Percentiles rank a stretch among this genome's conserved stretches.
Evolutionary conservation across 1,140 invertebrate genomes (phyloP).

Genomic region (Drosophila kepulauana): DNA sequence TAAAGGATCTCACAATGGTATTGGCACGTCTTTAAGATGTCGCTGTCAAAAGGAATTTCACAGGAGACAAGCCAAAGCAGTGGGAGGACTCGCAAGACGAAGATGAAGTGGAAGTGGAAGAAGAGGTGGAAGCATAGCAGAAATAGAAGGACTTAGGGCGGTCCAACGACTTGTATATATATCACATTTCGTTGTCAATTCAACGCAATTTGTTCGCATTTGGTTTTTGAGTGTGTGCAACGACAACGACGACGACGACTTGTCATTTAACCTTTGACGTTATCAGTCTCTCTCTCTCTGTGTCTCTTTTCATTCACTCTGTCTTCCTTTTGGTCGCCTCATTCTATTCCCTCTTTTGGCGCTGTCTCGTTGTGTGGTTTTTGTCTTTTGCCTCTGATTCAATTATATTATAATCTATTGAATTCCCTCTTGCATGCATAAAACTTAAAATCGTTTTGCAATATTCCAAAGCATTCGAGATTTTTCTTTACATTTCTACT

Average conservation of each 20-base stretch:
- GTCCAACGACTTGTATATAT: slow-evolving; percentile 36
- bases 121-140: neutral
- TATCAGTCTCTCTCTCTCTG: slow-evolving; percentile 4
- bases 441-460: slow-evolving; percentile 40
- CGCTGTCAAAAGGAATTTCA: slow-evolving; percentile 74
- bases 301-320: neutral
- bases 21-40: slow-evolving; percentile 55
- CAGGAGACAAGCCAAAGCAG: slow-evolving; percentile 42
- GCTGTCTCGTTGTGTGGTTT: slow-evolving; percentile 9
- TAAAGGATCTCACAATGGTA: slow-evolving; percentile 39
- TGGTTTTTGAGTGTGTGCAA: slow-evolving; percentile 39
- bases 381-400: slow-evolving; percentile 54
- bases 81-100: neutral
- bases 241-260: slow-evolving; percentile 20
- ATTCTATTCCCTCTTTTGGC: slow-evolving; percentile 5
- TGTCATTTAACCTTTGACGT: slow-evolving; percentile 72
- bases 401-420: slow-evolving; percentile 78
- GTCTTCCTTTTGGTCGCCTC: neutral
- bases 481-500: slow-evolving; percentile 2
- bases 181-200: slow-evolving; percentile 64
- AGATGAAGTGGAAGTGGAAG: neutral
- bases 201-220: slow-evolving; percentile 55
- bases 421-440: slow-evolving; percentile 55
- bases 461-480: slow-evolving; percentile 36
- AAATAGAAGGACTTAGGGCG: neutral